A percentile compares a stretch with the other conserved stretches of the same genome.
These are phyloP conservation scores for Hoplodrina ambigua DNA, from an alignment of 2,888 invertebrate species.

Conservation along the genomic window DNA sequence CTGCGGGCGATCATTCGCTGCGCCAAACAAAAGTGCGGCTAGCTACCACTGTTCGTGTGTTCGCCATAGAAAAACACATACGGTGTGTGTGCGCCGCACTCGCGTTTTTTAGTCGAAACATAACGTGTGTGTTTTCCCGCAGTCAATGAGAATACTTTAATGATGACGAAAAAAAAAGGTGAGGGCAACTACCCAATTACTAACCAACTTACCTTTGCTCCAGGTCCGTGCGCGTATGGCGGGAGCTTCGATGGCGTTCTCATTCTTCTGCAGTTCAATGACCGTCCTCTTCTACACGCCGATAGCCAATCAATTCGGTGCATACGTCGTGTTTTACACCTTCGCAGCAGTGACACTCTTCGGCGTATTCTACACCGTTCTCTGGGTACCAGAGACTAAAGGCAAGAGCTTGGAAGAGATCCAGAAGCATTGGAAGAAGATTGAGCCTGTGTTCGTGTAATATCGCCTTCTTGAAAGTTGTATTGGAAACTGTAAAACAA, in stretches of 20 bases:
- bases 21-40: too few species aligned
- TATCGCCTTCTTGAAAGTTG: not conserved
- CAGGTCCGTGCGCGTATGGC: conserved; percentile 82
- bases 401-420: conserved; percentile 83
- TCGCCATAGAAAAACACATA: too few species aligned
- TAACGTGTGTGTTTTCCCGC: too few species aligned
- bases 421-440: conserved; percentile 75
- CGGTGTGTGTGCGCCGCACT: too few species aligned
- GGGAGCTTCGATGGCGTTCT: conserved; percentile 80
- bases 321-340: conserved; percentile 80
- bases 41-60: too few species aligned
- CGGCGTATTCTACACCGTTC: conserved; percentile 79
- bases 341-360: conserved; percentile 80
- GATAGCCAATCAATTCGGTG: conserved; percentile 77
- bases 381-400: conserved; percentile 87
- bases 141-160: too few species aligned
- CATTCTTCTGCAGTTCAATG: conserved; percentile 83
- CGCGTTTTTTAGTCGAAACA: too few species aligned
- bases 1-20: too few species aligned
- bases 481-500: conserved; percentile 25
- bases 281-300: conserved; percentile 81
- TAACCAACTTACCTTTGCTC: not conserved
- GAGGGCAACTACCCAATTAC: too few species aligned
- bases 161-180: too few species aligned
- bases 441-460: conserved; percentile 73